Evolutionary conservation across 1,140 invertebrate species (phyloP), one percentile per base, ranked within the genome.

Genomic region (Hycleus phaleratus): DNA sequence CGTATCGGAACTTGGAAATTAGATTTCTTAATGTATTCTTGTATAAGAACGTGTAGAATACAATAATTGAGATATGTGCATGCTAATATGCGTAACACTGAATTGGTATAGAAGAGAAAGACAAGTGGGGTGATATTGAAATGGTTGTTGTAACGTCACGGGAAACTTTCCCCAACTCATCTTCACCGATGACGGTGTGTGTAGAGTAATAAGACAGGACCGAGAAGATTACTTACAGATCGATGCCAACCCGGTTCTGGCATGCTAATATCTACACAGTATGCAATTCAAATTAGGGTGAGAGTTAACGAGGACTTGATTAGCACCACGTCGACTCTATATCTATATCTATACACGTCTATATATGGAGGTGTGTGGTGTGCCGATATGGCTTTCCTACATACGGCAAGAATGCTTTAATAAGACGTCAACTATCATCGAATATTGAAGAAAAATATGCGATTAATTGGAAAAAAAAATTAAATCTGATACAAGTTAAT

Each of bases 271-370:
- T 63, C 58, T 50, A 63, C 32, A 32, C 58, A 63, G 65, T 65
- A 67, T 67, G 65, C 63, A 65, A 67, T 67, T 67, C 65, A 67
- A 67, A 67, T 67, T 67, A 67, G 57, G 40, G 45, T 43, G 48
- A 52, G 63, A 67, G 63, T 63, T 67, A 67, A 67, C 65, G 65
- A 67, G 65, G 55, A 65, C 63, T 65, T 67, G 65, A 67, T 67
- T 67, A 67, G 63, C 63, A 18, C 18, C 18, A 67, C 65, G 58
- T 62, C 65, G 58, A 60, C 58, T 64, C 32, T 32, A 32, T 32
- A 32, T 4, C 7, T 4, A 7, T 32, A 7, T 32, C 32, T 32
- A 32, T 32, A 7, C 7, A 32, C 7, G 32, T 32, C 4, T 32
- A 32, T 32, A 32, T 32, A 32, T 32, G 32, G 4, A 32, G 4